phyloP scores from a whole-genome alignment of 2,797 vertebrate genomes.

The Etheostoma perlongum region DNA sequence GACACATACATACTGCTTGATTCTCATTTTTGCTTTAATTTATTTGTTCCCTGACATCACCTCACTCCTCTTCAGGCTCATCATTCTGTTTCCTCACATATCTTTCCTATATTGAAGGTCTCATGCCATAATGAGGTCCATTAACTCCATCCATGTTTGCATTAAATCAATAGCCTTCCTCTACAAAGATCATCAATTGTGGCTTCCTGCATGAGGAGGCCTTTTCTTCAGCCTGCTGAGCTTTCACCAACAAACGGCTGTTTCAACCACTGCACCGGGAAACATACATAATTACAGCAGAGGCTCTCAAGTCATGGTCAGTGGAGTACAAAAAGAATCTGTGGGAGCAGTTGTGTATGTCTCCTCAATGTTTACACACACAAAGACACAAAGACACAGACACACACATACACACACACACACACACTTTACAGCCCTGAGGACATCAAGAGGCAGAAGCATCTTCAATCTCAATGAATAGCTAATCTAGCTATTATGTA shows the following conservation, averaged over 20 bases:
- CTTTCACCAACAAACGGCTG: constrained; percentile 17
- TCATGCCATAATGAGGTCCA: constrained; percentile 56
- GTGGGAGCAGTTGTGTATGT: constrained; percentile 6
- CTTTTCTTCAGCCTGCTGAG: constrained; percentile 30
- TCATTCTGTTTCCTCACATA: constrained; percentile 16
- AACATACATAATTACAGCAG: constrained; percentile 49
- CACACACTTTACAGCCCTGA: not conserved
- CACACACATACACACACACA: too few relatives aligned
- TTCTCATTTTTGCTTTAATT: not conserved
- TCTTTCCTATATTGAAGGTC: constrained; percentile 36
- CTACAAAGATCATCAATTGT: constrained; percentile 66
- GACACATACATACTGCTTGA: not conserved
- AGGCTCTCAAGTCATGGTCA: constrained; percentile 46
- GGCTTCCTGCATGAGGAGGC: constrained; percentile 41
- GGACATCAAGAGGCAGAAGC: not conserved
- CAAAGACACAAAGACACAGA: too few relatives aligned
- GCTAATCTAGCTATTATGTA: not conserved
- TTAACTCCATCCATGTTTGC: constrained; percentile 68
- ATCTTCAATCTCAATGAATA: not conserved
- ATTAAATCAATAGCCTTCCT: constrained; percentile 77
- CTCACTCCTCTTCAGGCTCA: constrained; percentile 8
- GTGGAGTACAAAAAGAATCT: constrained; percentile 7
- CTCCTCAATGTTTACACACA: not conserved
- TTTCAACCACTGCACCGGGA: constrained; percentile 23
- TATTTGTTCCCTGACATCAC: constrained; percentile 11